These are phyloP conservation scores for Drosophila ficusphila DNA, from an alignment of 1,140 invertebrate species.

Conservation along the genomic window DNA sequence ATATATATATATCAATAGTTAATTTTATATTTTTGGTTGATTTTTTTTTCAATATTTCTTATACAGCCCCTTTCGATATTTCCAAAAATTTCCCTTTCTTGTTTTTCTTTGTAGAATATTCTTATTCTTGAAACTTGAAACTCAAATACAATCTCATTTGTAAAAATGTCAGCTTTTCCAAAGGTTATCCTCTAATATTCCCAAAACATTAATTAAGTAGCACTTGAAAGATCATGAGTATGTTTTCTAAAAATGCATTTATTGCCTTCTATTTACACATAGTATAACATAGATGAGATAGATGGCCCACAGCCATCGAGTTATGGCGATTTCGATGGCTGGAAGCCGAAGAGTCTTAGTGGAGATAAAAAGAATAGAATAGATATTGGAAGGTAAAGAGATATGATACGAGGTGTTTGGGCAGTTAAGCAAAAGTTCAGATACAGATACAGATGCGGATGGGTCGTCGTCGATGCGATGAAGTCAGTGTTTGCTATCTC, in stretches of 20 bases:
- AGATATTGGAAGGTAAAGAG: slow-evolving; percentile 20
- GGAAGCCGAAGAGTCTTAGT: slow-evolving; percentile 39
- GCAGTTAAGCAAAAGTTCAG: slow-evolving; percentile 24
- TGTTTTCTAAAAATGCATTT: slow-evolving; percentile 73
- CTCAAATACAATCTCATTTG: too few species aligned
- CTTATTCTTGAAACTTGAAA: too few species aligned
- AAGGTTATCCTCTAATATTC: too few species aligned
- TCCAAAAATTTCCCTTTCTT: not conserved
- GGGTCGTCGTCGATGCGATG: slow-evolving; percentile 71
- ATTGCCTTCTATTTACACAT: slow-evolving; percentile 73
- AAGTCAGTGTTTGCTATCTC: slow-evolving; percentile 71
- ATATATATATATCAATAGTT: too few species aligned
- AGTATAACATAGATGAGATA: slow-evolving; percentile 59
- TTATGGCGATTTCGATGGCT: slow-evolving; percentile 18
- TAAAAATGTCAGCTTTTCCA: too few species aligned
- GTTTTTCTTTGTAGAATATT: too few species aligned
- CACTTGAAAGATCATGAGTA: not conserved
- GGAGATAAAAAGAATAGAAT: slow-evolving; percentile 21
- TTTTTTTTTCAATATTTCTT: not conserved
- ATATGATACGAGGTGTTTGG: slow-evolving; percentile 33
- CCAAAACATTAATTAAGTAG: too few species aligned
- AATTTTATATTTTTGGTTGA: too few species aligned
- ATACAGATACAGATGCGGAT: slow-evolving; percentile 50
- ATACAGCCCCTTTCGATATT: not conserved
- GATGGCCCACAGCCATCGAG: slow-evolving; percentile 16